Conservation (phyloP, 2,888 invertebrate species). For the Apocheima hispidaria region DNA sequence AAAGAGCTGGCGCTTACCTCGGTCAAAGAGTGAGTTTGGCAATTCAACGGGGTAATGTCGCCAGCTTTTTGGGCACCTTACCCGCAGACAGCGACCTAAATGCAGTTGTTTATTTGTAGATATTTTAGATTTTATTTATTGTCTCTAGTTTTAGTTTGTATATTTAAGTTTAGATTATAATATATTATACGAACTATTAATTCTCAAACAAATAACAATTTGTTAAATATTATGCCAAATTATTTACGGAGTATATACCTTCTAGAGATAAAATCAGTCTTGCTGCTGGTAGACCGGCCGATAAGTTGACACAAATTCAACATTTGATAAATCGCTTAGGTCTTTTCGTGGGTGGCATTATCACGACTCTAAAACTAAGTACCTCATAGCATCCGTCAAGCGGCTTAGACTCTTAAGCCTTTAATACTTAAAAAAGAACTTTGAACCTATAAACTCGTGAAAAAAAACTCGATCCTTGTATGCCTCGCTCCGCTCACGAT, state of each 20-base stretch:
- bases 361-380: slow-evolving; percentile 7
- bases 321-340: slow-evolving; percentile 26
- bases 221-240: slow-evolving; percentile 18
- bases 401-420: not conserved
- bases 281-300: slow-evolving; percentile 25
- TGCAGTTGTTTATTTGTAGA: too few relatives aligned
- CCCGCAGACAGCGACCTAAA: too few relatives aligned
- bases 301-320: slow-evolving; percentile 37
- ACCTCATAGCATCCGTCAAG: slow-evolving; percentile 5
- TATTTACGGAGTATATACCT: slow-evolving; percentile 21
- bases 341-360: slow-evolving; percentile 32
- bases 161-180: too few relatives aligned
- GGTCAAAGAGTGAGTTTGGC: too few relatives aligned
- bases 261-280: slow-evolving; percentile 22
- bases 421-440: not conserved
- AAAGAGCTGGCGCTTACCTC: too few relatives aligned
- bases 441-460: not conserved
- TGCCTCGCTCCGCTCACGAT: too few relatives aligned
- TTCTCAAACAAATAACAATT: not conserved
- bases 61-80: too few relatives aligned
- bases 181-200: too few relatives aligned
- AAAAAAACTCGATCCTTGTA: too few relatives aligned
- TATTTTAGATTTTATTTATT: too few relatives aligned
- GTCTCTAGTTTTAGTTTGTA: too few relatives aligned
- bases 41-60: too few relatives aligned